phyloP scores from a whole-genome alignment of 2,888 invertebrate species.

The Bursaphelenchus okinawaensis region DNA sequence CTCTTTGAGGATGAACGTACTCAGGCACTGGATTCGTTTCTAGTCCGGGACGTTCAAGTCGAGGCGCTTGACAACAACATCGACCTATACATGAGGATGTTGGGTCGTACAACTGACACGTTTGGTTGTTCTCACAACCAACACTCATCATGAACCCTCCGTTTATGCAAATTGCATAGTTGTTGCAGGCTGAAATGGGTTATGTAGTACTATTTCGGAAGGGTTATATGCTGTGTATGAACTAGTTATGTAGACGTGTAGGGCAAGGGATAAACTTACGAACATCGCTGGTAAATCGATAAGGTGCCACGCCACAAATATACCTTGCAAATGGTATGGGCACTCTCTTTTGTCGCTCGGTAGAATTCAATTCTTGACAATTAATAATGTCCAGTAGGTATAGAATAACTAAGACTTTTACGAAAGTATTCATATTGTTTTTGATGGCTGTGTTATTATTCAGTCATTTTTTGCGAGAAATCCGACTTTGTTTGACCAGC shows the following conservation, averaged over 20 bases:
- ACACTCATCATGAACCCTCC: conserved; percentile 28
- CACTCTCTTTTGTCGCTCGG: not conserved
- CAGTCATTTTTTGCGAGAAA: not conserved
- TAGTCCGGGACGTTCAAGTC: not conserved
- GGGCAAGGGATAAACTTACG: conserved; percentile 27
- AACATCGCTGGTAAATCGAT: conserved; percentile 21
- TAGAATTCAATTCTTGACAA: too few relatives aligned
- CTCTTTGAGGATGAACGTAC: not conserved
- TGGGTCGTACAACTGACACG: conserved; percentile 17
- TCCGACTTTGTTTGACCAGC: too few relatives aligned
- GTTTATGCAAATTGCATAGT: conserved; percentile 23
- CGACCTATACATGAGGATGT: conserved; percentile 17
- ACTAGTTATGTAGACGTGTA: too few relatives aligned
- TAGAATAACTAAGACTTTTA: not conserved
- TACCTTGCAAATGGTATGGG: conserved; percentile 24
- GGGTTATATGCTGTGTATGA: too few relatives aligned
- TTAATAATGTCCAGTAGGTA: too few relatives aligned
- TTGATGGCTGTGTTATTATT: not conserved
- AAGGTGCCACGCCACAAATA: conserved; percentile 22
- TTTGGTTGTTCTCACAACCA: conserved; percentile 16
- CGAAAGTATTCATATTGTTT: not conserved
- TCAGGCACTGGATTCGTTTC: not conserved
- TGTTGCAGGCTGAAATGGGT: conserved; percentile 28
- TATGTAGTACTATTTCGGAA: conserved; percentile 7
- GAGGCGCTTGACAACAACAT: conserved; percentile 22